These are phyloP conservation scores for Laticauda laticaudata DNA, from an alignment of 2,113 vertebrate species.

Conservation along the genomic window DNA sequence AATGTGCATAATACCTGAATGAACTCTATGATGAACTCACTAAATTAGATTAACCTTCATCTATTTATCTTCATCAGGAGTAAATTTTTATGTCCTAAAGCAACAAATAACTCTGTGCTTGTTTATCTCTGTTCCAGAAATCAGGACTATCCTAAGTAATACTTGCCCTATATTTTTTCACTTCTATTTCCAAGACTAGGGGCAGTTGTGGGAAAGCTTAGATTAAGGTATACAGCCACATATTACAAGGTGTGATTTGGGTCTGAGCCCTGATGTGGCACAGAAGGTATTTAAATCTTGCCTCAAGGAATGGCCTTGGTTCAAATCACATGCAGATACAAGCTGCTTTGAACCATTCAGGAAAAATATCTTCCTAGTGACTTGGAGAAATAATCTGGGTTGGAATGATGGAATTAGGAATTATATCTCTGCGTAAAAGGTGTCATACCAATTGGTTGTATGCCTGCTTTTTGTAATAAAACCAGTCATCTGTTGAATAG, in stretches of 20 bases:
- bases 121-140: not conserved
- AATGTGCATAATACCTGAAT: not conserved
- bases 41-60: not conserved
- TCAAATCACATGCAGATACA: not conserved
- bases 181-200: not conserved
- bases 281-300: not conserved
- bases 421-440: not conserved
- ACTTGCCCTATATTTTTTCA: not conserved
- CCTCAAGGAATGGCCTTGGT: not conserved
- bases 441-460: not conserved
- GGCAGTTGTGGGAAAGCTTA: not conserved
- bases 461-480: not conserved
- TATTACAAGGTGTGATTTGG: not conserved
- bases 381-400: not conserved
- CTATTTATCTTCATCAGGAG: not conserved
- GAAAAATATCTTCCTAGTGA: not conserved
- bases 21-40: not conserved
- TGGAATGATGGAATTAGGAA: not conserved
- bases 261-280: not conserved
- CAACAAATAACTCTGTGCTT: not conserved
- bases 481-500: not conserved
- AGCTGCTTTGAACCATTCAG: not conserved
- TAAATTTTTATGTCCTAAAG: not conserved
- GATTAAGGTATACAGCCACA: not conserved
- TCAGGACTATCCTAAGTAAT: not conserved